These are phyloP conservation scores for Acromyrmex charruanus DNA, from an alignment of 1,140 invertebrate species.

Conservation along the genomic window DNA sequence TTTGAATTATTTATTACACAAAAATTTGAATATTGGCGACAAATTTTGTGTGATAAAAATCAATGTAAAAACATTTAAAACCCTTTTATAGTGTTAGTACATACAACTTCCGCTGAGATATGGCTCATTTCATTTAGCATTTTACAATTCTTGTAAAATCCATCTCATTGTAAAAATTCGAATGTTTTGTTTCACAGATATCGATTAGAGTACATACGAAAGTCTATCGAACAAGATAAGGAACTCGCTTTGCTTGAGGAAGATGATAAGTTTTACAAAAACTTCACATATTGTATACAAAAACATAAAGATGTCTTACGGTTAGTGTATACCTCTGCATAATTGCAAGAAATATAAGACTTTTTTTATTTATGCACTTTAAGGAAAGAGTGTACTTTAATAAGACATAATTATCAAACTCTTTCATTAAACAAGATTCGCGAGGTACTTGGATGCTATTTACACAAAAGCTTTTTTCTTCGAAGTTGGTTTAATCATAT, in stretches of 20 bases:
- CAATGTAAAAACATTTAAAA: too few relatives aligned
- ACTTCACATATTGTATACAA: constrained; percentile 32
- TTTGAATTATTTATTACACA: too few relatives aligned
- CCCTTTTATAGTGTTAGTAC: too few relatives aligned
- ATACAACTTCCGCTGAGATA: too few relatives aligned
- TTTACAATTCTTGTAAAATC: too few relatives aligned
- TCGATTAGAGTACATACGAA: constrained; percentile 19
- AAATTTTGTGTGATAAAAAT: too few relatives aligned
- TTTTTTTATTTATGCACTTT: background rate
- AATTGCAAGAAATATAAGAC: background rate
- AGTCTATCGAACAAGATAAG: constrained; percentile 33
- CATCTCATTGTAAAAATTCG: background rate
- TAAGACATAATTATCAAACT: constrained; percentile 12
- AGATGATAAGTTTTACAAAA: constrained; percentile 31
- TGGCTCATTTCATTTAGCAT: too few relatives aligned
- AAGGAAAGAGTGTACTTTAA: background rate
- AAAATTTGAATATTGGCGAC: too few relatives aligned
- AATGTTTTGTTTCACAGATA: constrained; percentile 19
- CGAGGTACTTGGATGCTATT: background rate
- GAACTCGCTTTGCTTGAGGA: background rate
- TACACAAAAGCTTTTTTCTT: constrained; percentile 22
- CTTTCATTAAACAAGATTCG: constrained; percentile 28
- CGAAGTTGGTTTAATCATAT: constrained; percentile 28
- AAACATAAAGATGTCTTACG: constrained; percentile 31
- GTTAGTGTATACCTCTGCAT: constrained; percentile 9